Evolutionary conservation across 2,113 vertebrate genomes (phyloP), one percentile per base, ranked within the genome.

Genomic region (Columba janthina): DNA sequence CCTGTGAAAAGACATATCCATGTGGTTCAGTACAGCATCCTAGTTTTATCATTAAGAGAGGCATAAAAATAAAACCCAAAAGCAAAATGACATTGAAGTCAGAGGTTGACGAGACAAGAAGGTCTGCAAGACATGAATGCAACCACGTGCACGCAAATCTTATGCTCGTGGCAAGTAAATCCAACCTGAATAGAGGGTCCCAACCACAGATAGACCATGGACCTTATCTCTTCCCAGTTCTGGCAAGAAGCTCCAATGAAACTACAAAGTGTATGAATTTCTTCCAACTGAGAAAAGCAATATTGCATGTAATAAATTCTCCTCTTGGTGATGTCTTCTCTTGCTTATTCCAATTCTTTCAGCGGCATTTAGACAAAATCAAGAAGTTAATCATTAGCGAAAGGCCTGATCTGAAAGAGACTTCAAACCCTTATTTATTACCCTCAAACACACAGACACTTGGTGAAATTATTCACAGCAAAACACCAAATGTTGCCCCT

Each of bases 341-440:
- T 74, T 79, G 46, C 53, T 90, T 65, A 66, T 20, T 66, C 29
- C 62, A 66, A 12, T 40, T 48, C 40, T 73, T 73, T 61, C 71
- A 67, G 36, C 42, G 66, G 32, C 42, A 24, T 44, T 91, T 34
- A 42, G 26, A 58, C 0, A 2, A 73, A 89, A 71, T 38, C 65
- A 69, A 81, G 65, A 54, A 77, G 73, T 73, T 78, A 81, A 88
- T 91, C 54, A 50, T 64, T 38, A 72, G 53, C 82, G 66, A 53
- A 83, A 86, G 81, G 67, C 42, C 62, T 85, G 57, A 62, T 89
- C n/a, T 38, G 42, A 58, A 60, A 3, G 54, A 80, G 31, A 32
- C 48, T 84, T 85, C 78, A 90, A 10, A 6, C 29, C 44, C 12
- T 87, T 76, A 84, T 80, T 92, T 94, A 80, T 87, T 34, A 48